These are phyloP conservation scores for Malachius bipustulatus DNA, from an alignment of 2,888 invertebrate genomes.

Conservation along the genomic window DNA sequence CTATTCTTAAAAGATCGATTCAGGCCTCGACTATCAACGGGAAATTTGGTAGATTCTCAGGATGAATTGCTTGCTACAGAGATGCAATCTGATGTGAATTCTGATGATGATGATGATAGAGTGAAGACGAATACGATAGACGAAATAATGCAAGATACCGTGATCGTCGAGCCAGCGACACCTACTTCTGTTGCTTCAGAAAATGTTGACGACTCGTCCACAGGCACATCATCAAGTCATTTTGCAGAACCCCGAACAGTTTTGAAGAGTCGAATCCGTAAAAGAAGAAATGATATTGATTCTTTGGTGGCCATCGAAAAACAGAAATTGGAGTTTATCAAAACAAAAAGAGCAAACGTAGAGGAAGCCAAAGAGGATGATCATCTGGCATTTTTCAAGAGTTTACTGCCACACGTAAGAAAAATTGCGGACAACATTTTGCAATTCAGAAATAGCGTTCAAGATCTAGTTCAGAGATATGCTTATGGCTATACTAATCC, in stretches of 20 bases:
- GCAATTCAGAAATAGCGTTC: neutral
- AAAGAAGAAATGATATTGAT: constrained; percentile 1
- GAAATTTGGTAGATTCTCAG: constrained; percentile 1
- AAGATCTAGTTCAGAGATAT: constrained; percentile 1
- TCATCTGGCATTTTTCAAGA: neutral
- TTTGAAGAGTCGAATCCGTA: neutral
- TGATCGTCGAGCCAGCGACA: no score
- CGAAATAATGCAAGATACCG: no score
- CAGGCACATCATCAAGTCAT: neutral
- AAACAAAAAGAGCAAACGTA: neutral
- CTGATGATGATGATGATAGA: constrained; percentile 1
- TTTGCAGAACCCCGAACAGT: neutral
- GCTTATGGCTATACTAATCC: constrained; percentile 1
- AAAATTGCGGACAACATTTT: constrained; percentile 1
- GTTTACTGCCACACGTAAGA: constrained; percentile 4
- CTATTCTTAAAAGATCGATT: constrained; percentile 6
- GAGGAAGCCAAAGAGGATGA: neutral
- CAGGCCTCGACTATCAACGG: neutral
- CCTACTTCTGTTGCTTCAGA: neutral
- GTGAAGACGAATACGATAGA: no score
- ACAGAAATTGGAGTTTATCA: neutral
- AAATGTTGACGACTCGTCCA: neutral
- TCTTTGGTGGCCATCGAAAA: constrained; percentile 3
- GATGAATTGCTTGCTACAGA: constrained; percentile 3
- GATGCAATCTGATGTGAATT: neutral